A percentile compares a stretch with the other conserved stretches of the same genome.
phyloP scores from a whole-genome alignment of 2,797 vertebrate genomes.

The Gymnothorax reevesii region DNA sequence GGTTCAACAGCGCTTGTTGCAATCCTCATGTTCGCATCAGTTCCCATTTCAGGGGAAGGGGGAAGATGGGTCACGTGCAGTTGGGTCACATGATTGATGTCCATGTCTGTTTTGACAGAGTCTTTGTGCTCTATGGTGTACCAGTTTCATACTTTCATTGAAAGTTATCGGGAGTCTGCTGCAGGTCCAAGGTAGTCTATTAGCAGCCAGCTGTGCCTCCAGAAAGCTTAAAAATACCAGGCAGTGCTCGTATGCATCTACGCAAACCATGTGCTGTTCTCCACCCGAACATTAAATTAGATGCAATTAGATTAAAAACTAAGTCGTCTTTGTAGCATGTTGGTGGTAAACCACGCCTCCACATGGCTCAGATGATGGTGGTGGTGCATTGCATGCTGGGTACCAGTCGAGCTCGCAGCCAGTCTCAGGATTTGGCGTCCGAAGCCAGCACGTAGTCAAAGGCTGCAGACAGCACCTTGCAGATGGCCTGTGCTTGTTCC shows the following conservation, averaged over 20 bases:
- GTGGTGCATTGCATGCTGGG: conserved; percentile 26
- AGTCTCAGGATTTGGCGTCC: conserved; percentile 80
- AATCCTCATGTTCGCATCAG: neutral
- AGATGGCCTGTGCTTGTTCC: conserved; percentile 97
- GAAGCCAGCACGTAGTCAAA: conserved; percentile 88
- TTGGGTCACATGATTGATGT: neutral
- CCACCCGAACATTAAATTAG: conserved; percentile 61
- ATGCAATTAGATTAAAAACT: conserved; percentile 44
- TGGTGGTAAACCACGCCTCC: conserved; percentile 7
- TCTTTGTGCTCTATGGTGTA: conserved; percentile 42
- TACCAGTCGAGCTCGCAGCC: neutral
- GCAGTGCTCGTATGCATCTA: neutral
- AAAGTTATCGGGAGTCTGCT: conserved; percentile 32
- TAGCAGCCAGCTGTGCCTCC: neutral
- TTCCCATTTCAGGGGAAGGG: neutral
- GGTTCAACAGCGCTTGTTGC: neutral
- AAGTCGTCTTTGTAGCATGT: conserved; percentile 21
- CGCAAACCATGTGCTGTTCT: conserved; percentile 27
- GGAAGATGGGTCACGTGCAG: too few species aligned
- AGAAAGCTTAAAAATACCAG: conserved; percentile 4
- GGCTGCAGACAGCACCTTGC: conserved; percentile 89
- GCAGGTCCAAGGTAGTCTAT: conserved; percentile 3
- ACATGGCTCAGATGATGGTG: conserved; percentile 23
- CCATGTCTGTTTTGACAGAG: conserved; percentile 5
- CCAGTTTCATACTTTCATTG: conserved; percentile 22